A percentile compares a stretch with the other conserved stretches of the same genome.
These are phyloP conservation scores for Phalacrocorax brasilianus DNA, from an alignment of 2,113 vertebrate genomes.

Conservation along the genomic window DNA sequence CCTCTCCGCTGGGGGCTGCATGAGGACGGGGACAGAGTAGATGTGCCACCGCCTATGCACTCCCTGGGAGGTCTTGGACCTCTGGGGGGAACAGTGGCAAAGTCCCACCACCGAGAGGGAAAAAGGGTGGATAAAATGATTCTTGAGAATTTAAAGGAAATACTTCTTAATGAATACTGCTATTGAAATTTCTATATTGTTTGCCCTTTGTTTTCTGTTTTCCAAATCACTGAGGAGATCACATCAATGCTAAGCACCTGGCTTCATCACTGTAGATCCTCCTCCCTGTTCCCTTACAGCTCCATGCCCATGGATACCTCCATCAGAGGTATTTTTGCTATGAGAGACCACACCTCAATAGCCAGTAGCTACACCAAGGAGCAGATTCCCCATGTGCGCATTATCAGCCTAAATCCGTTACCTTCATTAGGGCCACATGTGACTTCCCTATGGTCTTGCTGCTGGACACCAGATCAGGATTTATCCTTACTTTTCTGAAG, in stretches of 20 bases:
- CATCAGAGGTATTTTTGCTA: not conserved
- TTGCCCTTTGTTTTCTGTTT: not conserved
- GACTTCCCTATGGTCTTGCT: not conserved
- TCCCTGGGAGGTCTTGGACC: not conserved
- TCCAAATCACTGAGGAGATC: not conserved
- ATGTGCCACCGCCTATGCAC: fast-evolving
- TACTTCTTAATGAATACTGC: not conserved
- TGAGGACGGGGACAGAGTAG: not conserved
- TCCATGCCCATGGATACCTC: not conserved
- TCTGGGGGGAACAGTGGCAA: not conserved
- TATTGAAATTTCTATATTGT: not conserved
- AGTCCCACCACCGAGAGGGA: not conserved
- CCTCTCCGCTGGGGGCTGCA: not conserved
- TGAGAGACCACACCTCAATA: not conserved
- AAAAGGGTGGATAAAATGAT: not conserved
- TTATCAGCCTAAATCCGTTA: not conserved
- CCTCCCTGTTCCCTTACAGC: not conserved
- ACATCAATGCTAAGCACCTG: not conserved
- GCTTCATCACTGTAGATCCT: not conserved
- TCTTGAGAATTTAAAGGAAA: not conserved
- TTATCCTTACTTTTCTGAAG: not conserved
- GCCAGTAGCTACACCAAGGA: not conserved
- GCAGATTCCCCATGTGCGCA: not conserved
- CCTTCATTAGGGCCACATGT: not conserved
- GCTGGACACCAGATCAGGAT: not conserved